Base-by-base conservation (phyloP, 1,140 invertebrate genomes). In the Aphelenchoides avenae region DNA sequence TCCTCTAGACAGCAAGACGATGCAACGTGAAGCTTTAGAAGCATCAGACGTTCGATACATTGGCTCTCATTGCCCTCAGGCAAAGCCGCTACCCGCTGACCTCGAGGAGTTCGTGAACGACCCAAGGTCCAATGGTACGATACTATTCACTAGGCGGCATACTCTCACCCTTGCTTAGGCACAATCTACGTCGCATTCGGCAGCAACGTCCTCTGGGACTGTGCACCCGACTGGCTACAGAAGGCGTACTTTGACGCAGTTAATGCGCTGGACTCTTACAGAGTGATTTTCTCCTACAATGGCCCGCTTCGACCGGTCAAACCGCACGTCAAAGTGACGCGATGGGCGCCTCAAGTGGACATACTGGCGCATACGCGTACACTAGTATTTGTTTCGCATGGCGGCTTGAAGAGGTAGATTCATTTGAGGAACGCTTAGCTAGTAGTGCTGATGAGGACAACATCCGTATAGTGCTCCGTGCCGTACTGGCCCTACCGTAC, bases 331-430 rank as follows among this genome's bases (percentile, higher is more conserved):
- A 59, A 52, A 31, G 24, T 66, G 4, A 31, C 60, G 15, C 9
- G n/a, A 5, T 61, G 59, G 59, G 63, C 63, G 9, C 59, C 59
- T 4, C 59, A 61, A 60, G 24, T 66, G 11, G 59, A 66, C 61
- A 15, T 61, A 6, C 55, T 61, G 13, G 7, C 29, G 4, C 59
- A 61, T 29, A 13, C 11, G 15, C 43, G 46, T 1, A 61, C 59
- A 0, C 39, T 61, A 66, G 9, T 61, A 29, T 60, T 60, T 31
- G 42, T 60, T 26, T 57, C 50, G 6, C 57, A 60, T 64, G 57
- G 57, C 18, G 57, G 57, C 2, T 37, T 78, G 39, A 58, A 64
- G 30, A 69, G 70, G 73, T 77, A 40, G 64, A 64, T 51, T 13
- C 6, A 50, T 13, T 36, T 18, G 18, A 36, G 18, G 18, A 36